Conservation (phyloP, 2,797 vertebrate genomes). For the Florisuga fusca region DNA sequence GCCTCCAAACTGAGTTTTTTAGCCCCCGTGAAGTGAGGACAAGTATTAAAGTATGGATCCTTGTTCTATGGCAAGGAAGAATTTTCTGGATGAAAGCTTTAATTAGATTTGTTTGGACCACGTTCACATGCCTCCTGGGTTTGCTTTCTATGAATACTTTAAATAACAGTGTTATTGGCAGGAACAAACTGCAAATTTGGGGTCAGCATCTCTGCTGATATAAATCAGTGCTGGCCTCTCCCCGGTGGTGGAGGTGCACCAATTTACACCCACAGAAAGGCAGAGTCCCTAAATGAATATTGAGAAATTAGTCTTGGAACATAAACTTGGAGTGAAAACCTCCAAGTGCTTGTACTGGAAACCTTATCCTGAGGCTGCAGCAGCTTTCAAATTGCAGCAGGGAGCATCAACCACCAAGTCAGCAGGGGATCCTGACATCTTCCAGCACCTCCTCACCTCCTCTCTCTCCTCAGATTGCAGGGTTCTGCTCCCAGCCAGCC, state of each 20-base stretch:
- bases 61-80: constrained; percentile 51
- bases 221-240: constrained; percentile 26
- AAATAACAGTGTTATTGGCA: constrained; percentile 63
- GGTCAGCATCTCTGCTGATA: constrained; percentile 53
- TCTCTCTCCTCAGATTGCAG: background rate
- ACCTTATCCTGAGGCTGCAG: constrained; percentile 4
- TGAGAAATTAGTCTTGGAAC: constrained; percentile 61
- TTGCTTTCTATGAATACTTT: constrained; percentile 58
- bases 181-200: constrained; percentile 63
- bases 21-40: constrained; percentile 48
- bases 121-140: constrained; percentile 58
- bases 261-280: constrained; percentile 58
- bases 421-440: background rate
- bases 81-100: constrained; percentile 72
- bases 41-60: constrained; percentile 47
- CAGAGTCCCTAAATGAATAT: constrained; percentile 49
- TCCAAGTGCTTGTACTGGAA: constrained; percentile 55
- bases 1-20: constrained; percentile 13
- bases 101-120: constrained; percentile 69
- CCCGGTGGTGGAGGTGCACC: constrained; percentile 16
- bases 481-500: background rate
- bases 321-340: constrained; percentile 42
- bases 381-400: constrained; percentile 29
- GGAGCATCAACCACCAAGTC: background rate
- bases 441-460: background rate